Evolutionary conservation across 2,888 invertebrate species (phyloP).

Genomic region (Limenitis arthemis): DNA sequence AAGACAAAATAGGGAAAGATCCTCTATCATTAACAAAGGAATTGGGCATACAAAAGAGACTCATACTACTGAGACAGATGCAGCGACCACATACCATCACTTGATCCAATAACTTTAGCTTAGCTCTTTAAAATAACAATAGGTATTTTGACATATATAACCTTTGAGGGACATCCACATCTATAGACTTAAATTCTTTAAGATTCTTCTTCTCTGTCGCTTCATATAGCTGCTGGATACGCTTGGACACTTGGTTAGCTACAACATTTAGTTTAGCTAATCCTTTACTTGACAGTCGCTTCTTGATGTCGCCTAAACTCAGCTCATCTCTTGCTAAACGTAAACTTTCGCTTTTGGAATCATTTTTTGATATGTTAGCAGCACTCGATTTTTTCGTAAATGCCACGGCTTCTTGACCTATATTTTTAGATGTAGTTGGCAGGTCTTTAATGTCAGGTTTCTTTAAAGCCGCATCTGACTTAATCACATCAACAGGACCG

Average conservation of each 20-base stretch:
- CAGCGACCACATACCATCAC: too few species aligned
- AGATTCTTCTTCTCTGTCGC: slow-evolving; percentile 65
- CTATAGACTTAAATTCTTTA: slow-evolving; percentile 80
- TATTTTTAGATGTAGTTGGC: slow-evolving; percentile 13
- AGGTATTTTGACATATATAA: slow-evolving; percentile 34
- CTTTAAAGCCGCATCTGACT: background rate
- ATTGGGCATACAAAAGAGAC: too few species aligned
- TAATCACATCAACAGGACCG: too few species aligned
- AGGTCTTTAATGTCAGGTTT: slow-evolving; percentile 2
- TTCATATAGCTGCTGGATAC: slow-evolving; percentile 74
- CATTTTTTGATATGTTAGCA: slow-evolving; percentile 36
- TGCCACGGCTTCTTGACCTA: slow-evolving; percentile 20
- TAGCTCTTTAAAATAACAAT: background rate
- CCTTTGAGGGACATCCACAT: slow-evolving; percentile 84
- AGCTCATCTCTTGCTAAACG: slow-evolving; percentile 72
- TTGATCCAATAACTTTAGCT: too few species aligned
- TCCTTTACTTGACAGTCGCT: slow-evolving; percentile 77
- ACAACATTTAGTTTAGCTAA: slow-evolving; percentile 79
- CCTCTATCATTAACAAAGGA: too few species aligned
- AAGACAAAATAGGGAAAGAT: too few species aligned
- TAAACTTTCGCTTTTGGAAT: slow-evolving; percentile 48
- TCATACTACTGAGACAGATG: too few species aligned
- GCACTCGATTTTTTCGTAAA: slow-evolving; percentile 51
- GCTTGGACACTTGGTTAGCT: slow-evolving; percentile 76
- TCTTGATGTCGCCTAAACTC: slow-evolving; percentile 78